Evolutionary conservation across 2,113 vertebrate genomes (phyloP).

Genomic region (Bombycilla garrulus): DNA sequence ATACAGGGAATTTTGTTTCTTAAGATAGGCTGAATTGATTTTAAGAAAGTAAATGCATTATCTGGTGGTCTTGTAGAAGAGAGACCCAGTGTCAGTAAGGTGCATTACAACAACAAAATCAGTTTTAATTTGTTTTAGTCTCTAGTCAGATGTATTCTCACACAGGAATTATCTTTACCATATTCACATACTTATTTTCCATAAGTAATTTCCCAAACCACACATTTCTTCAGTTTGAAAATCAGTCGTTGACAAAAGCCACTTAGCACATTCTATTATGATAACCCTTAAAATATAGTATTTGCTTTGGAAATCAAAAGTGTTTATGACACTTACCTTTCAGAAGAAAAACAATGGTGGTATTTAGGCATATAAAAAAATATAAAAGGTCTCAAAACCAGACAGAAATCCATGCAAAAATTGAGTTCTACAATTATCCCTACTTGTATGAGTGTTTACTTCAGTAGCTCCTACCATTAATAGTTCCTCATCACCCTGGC

Average conservation of each 20-base stretch:
- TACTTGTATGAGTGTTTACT: background rate
- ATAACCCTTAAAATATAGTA: background rate
- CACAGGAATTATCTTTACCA: background rate
- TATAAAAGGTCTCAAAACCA: background rate
- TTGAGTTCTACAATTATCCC: background rate
- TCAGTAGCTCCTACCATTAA: background rate
- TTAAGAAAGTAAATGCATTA: background rate
- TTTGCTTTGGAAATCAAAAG: background rate
- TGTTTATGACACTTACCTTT: background rate
- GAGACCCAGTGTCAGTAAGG: background rate
- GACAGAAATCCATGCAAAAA: background rate
- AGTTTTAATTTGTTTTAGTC: background rate
- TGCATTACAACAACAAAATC: background rate
- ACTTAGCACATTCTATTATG: background rate
- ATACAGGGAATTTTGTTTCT: background rate
- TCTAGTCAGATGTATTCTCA: background rate
- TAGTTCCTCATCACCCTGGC: background rate
- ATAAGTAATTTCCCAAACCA: background rate
- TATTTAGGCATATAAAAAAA: background rate
- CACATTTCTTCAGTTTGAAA: background rate
- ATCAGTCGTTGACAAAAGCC: background rate
- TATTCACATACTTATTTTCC: background rate
- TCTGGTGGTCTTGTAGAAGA: background rate
- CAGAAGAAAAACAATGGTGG: background rate
- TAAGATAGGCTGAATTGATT: background rate